phyloP scores from a whole-genome alignment of 2,888 invertebrate genomes.

The Tyria jacobaeae region DNA sequence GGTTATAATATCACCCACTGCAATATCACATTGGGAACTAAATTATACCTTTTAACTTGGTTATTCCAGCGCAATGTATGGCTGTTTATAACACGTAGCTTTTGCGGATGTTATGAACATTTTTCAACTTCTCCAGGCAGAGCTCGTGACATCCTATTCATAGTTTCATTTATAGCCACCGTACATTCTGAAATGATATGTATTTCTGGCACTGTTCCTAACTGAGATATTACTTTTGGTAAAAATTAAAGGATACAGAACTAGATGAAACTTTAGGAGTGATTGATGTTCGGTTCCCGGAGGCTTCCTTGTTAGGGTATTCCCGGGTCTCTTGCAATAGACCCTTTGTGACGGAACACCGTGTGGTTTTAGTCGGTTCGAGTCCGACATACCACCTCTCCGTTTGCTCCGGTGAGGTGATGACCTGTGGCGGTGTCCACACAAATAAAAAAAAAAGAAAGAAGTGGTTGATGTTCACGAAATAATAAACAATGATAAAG shows the following conservation, averaged over 20 bases:
- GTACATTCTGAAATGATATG: conserved; percentile 3
- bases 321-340: too few relatives aligned
- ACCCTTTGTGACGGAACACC: too few relatives aligned
- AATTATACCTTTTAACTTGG: not conserved
- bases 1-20: not conserved
- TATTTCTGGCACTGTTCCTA: not conserved
- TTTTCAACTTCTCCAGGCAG: conserved; percentile 8
- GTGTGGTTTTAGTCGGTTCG: too few relatives aligned
- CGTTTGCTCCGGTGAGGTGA: too few relatives aligned
- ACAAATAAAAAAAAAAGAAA: too few relatives aligned
- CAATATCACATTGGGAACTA: not conserved
- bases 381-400: too few relatives aligned
- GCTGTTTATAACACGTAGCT: not conserved
- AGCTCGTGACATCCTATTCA: conserved; percentile 1
- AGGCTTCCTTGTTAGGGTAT: too few relatives aligned
- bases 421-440: too few relatives aligned
- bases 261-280: not conserved
- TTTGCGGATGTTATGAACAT: conserved; percentile 12
- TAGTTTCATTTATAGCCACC: conserved; percentile 7
- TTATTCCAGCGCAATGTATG: not conserved
- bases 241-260: not conserved
- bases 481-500: too few relatives aligned
- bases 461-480: not conserved
- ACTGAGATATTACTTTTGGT: not conserved
- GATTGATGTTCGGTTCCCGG: too few relatives aligned